These are phyloP conservation scores for Eclectus roratus DNA, from an alignment of 2,113 vertebrate genomes.

Conservation along the genomic window DNA sequence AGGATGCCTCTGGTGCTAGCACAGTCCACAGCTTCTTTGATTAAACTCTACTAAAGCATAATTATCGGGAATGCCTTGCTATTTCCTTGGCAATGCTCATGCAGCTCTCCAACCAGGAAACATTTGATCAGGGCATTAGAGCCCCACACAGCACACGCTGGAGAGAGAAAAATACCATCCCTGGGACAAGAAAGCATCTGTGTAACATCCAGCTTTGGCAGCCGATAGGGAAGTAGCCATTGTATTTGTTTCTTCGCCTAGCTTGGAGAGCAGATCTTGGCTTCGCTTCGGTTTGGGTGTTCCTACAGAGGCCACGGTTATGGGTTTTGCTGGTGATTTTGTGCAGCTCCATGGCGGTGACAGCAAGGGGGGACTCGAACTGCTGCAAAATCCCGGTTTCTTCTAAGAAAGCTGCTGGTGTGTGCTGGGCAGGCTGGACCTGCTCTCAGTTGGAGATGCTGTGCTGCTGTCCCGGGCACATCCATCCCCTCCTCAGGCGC, in stretches of 20 bases:
- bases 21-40: constrained; percentile 54
- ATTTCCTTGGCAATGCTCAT: constrained; percentile 49
- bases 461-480: accelerated
- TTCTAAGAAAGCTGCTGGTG: not conserved
- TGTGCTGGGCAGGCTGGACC: not conserved
- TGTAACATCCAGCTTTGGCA: not conserved
- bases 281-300: accelerated
- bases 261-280: not conserved
- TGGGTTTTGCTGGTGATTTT: not conserved
- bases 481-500: not conserved
- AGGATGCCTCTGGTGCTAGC: constrained; percentile 33
- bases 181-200: not conserved
- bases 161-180: not conserved
- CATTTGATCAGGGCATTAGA: constrained; percentile 1
- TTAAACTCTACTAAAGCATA: constrained; percentile 61
- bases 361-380: not conserved
- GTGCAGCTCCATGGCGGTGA: accelerated
- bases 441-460: accelerated
- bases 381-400: no score
- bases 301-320: accelerated
- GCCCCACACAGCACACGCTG: not conserved
- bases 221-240: not conserved
- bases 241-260: accelerated
- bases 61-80: constrained; percentile 58
- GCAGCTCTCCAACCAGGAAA: not conserved